These are phyloP conservation scores for Tadarida brasiliensis DNA, from an alignment of 2,797 vertebrate genomes.

Conservation along the genomic window DNA sequence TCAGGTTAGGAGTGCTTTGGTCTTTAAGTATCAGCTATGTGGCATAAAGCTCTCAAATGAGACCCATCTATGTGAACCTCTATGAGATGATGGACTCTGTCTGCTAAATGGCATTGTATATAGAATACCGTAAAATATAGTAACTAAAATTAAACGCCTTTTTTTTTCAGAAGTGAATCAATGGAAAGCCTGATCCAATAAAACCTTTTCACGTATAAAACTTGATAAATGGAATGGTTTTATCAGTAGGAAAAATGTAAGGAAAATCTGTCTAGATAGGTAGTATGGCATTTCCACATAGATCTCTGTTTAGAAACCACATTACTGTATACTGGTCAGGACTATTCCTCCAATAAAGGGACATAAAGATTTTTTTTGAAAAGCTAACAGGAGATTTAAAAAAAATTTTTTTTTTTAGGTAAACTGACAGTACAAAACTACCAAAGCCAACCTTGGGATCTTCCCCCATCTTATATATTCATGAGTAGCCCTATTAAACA, in stretches of 20 bases:
- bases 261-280: background rate
- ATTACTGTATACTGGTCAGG: background rate
- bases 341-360: background rate
- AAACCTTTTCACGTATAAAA: background rate
- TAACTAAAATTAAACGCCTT: background rate
- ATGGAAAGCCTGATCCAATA: background rate
- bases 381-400: slow-evolving; percentile 85
- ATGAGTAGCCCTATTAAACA: background rate
- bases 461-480: background rate
- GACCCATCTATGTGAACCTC: background rate
- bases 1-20: background rate
- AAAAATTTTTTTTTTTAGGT: slow-evolving; percentile 84
- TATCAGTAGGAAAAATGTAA: background rate
- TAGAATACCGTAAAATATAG: background rate
- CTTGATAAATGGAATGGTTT: background rate
- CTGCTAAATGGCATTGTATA: background rate
- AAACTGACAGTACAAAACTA: background rate
- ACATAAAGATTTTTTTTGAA: background rate
- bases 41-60: background rate
- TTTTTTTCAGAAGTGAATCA: background rate
- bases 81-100: background rate
- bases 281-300: background rate
- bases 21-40: background rate
- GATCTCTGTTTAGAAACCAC: background rate
- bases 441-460: background rate